Evolutionary conservation across 1,140 invertebrate genomes (phyloP), one percentile per base, ranked within the genome.

Genomic region (Drosophila melanogaster): DNA sequence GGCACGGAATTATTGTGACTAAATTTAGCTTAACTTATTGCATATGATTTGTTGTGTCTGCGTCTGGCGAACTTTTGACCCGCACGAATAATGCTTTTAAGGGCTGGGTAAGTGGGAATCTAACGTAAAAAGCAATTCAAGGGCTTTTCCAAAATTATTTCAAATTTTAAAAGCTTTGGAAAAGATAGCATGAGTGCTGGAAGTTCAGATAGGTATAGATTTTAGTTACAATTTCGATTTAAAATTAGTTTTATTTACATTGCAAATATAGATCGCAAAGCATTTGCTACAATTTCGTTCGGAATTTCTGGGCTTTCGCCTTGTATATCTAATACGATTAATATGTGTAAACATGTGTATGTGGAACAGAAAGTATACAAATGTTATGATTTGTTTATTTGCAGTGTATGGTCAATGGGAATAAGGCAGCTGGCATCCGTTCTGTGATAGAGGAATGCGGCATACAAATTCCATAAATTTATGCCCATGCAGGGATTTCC

Each of bases 1-100:
- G 44, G 38, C 51, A 55, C 79, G 70, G 70, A 83, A 78, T 62
- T 71, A 67, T 76, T 84, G 77, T 76, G 53, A 84, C 80, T 84
- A 84, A 84, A 84, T 84, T 83, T 83, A 84, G 80, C 57, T 49
- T 67, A 49, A 33, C 41, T 46, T 30, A 61, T 58, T 56, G 62
- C 73, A 77, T 76, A 70, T 70, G 66, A 70, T 70, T 70, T 70
- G 43, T 64, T 64, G 41, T 57, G 58, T 37, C 53, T 62, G 47
- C 22, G 69, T 60, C 61, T 70, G 59, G 14, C 66, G 76, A 84
- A 84, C 80, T 79, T 84, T 72, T 84, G 80, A 84, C 80, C 80
- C 76, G 69, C 46, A 83, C 79, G 65, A 47, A 60, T 57, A 66
- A 49, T 38, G 58, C 37, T 57, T 56, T 22, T 19, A 47, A 6